Conservation (phyloP, 2,888 invertebrate species). For the Argyra leucocephala region DNA sequence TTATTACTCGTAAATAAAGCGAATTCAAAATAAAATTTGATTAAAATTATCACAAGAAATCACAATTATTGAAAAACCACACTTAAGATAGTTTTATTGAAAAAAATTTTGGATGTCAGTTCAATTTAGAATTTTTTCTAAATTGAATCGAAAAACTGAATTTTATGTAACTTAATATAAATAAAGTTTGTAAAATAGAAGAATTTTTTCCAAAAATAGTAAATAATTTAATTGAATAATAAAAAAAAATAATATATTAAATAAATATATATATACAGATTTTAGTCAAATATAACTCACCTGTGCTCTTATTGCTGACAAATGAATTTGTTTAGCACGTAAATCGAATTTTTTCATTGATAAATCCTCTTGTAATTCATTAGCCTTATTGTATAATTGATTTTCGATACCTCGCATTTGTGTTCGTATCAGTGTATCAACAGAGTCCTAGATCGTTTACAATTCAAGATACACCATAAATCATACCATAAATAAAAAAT, state of each 20-base stretch:
- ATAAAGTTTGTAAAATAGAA: too few species aligned
- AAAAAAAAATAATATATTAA: not conserved
- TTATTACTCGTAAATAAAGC: too few species aligned
- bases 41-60: too few species aligned
- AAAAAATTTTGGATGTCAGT: too few species aligned
- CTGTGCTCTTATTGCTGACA: constrained; percentile 84
- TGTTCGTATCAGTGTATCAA: constrained; percentile 72
- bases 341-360: constrained; percentile 90
- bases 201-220: too few species aligned
- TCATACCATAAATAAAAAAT: constrained; percentile 8
- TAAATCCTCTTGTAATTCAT: constrained; percentile 91
- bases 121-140: not conserved
- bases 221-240: too few species aligned
- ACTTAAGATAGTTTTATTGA: too few species aligned
- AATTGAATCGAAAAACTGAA: not conserved
- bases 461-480: too few species aligned
- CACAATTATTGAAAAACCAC: too few species aligned
- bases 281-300: constrained; percentile 49
- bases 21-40: too few species aligned
- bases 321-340: constrained; percentile 79
- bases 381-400: constrained; percentile 82
- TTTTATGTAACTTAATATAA: not conserved
- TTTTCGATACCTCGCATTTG: constrained; percentile 70
- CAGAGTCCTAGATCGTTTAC: constrained; percentile 53
- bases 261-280: not conserved